phyloP scores from a whole-genome alignment of 1,140 invertebrate species.

The Nasonia longicornis region DNA sequence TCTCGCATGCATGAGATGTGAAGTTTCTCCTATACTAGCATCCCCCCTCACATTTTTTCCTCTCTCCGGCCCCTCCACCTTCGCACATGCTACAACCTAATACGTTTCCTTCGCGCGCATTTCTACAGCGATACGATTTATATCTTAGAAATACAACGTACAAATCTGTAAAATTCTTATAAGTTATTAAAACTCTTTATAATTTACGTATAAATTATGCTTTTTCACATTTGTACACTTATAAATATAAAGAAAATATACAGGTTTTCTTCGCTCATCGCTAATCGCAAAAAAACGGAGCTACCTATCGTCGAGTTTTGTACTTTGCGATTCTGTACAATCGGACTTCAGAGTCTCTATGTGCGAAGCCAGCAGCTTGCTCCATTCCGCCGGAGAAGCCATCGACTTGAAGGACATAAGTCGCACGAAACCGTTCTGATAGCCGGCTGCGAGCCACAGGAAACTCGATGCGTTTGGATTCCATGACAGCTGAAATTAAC shows the following conservation, averaged over 20 bases:
- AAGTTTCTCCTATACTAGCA: not conserved
- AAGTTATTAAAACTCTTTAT: conserved; percentile 2
- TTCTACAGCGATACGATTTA: no score
- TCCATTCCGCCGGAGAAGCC: conserved; percentile 47
- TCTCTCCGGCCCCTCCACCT: not conserved
- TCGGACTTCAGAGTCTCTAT: conserved; percentile 35
- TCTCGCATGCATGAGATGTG: not conserved
- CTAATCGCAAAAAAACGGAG: not conserved
- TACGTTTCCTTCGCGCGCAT: not conserved
- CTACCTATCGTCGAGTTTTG: not conserved
- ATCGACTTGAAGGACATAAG: conserved; percentile 61
- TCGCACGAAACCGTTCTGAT: conserved; percentile 68
- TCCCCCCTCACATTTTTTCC: not conserved
- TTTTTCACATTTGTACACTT: not conserved
- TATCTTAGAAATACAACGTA: not conserved
- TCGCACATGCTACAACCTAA: not conserved
- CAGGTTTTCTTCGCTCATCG: not conserved
- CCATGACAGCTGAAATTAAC: conserved; percentile 61
- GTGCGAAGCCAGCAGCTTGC: conserved; percentile 51
- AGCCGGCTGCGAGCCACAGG: conserved; percentile 63
- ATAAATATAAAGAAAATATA: not conserved
- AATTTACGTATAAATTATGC: conserved; percentile 21
- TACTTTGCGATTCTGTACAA: not conserved
- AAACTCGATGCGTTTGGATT: conserved; percentile 68
- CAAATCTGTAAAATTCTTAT: conserved; percentile 2